Evolutionary conservation across 2,888 invertebrate species (phyloP).

Genomic region (Caenorhabditis imperialis): DNA sequence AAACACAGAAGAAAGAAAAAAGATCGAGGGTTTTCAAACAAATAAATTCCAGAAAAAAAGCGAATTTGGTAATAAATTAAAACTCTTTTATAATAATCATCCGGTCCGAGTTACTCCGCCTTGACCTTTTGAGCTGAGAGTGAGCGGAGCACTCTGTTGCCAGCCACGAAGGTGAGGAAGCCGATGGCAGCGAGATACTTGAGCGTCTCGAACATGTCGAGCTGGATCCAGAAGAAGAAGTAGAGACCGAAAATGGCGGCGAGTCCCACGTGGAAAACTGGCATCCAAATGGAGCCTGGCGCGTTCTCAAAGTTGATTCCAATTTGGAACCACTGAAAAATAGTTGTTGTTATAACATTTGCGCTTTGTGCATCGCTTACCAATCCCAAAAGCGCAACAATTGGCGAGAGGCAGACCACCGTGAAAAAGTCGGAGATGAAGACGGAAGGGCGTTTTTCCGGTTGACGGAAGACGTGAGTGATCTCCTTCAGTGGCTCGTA

Average conservation of each 20-base stretch:
- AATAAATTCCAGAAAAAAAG: conserved; percentile 20
- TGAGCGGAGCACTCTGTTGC: conserved; percentile 86
- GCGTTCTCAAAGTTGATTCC: conserved; percentile 90
- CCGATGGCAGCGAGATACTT: conserved; percentile 90
- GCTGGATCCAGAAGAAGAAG: conserved; percentile 90
- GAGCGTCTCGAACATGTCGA: conserved; percentile 96
- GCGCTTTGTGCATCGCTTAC: conserved; percentile 79
- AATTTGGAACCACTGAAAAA: conserved; percentile 86
- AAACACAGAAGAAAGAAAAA: background rate
- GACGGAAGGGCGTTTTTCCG: conserved; percentile 91
- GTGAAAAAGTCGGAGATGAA: conserved; percentile 92
- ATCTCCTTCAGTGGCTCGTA: conserved; percentile 74
- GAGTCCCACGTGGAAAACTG: conserved; percentile 91
- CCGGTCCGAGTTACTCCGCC: conserved; percentile 34
- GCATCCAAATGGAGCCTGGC: conserved; percentile 86
- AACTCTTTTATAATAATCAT: too few species aligned
- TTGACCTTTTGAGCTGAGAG: conserved; percentile 51
- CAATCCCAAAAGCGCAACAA: conserved; percentile 87
- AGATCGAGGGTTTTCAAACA: conserved; percentile 12
- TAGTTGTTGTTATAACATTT: background rate
- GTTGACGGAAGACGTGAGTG: conserved; percentile 89
- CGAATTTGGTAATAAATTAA: conserved; percentile 29
- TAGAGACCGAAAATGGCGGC: conserved; percentile 91
- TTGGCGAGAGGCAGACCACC: conserved; percentile 86
- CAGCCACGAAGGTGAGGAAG: conserved; percentile 91